Base-by-base conservation (phyloP, 2,797 vertebrate species). In the Mormyrus proboscirostris region DNA sequence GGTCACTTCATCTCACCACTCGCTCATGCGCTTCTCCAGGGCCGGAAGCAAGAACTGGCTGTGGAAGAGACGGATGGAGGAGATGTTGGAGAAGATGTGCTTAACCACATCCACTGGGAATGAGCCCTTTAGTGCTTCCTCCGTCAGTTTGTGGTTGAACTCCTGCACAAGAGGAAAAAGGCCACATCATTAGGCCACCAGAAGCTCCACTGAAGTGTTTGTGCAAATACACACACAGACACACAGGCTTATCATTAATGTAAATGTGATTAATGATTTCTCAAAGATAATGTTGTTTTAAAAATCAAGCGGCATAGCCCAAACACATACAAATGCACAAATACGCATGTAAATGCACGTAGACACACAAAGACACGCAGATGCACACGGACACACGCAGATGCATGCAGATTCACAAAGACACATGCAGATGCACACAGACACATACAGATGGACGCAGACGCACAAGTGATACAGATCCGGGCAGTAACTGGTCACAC, bases 1-100 rank as follows among this genome's bases (percentile, higher is more conserved):
- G 44, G n/a, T 19, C 47, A 5, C 16, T 10, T 51, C 12, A 12
- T 85, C 97, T 90, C 92, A 98, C 98, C 97, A 98, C 53, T 94
- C 93, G 4, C 93, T 92, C 94, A 98, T 96, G 90, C 97, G 96
- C 22, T 89, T 94, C 91, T 94, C 96, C 92, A 99, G 95, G 92
- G 97, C 97, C 0, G 97, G 98, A 6, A 99, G 95, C 90, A 99
- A 95, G 92, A 99, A 98, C 91, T 96, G 93, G 0, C 96, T 94
- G 0, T 98, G 98, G 93, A 99, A 98, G 91, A 96, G 95, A 94
- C 98, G 95, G 93, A 99, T 97, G 53, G 97, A 98, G 65, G 97
- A 97, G 91, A 97, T 95, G 92, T 98, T 98, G 91, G 97, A 98
- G 94, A 98, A 99, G 91, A 98, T 97, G 88, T 95, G 96, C 92